phyloP scores from a whole-genome alignment of 2,113 vertebrate genomes.

The Cyrtonyx montezumae region DNA sequence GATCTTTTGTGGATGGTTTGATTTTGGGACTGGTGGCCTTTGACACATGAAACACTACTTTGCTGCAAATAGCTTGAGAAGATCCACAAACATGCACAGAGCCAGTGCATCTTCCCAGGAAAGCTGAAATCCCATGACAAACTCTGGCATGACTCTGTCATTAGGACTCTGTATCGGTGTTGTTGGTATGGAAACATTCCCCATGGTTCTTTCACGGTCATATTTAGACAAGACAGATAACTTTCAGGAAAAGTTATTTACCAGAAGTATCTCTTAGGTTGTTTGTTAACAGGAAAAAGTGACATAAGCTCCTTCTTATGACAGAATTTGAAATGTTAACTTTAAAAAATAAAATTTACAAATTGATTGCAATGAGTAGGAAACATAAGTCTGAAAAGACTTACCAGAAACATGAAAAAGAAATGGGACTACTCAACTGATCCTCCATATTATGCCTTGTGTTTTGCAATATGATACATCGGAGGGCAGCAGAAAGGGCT shows the following conservation, averaged over 20 bases:
- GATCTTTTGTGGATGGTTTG: not conserved
- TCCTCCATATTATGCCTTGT: not conserved
- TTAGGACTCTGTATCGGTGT: not conserved
- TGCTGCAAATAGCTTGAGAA: not conserved
- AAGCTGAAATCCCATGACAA: not conserved
- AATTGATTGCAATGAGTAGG: not conserved
- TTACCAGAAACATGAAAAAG: not conserved
- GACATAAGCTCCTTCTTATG: not conserved
- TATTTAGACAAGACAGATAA: not conserved
- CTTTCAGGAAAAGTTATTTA: not conserved
- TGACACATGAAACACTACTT: not conserved
- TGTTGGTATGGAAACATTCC: not conserved
- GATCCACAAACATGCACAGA: rapidly evolving
- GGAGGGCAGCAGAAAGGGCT: not conserved
- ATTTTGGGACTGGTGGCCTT: not conserved
- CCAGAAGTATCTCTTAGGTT: not conserved
- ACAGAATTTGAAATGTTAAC: not conserved
- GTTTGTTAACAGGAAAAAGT: not conserved
- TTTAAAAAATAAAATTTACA: not conserved
- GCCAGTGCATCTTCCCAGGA: not conserved
- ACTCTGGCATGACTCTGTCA: not conserved
- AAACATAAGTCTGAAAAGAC: not conserved
- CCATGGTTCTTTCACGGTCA: not conserved
- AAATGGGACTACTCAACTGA: not conserved
- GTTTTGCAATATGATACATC: not conserved